phyloP scores from a whole-genome alignment of 2,113 vertebrate genomes.

The Pomatorhinus ruficollis region DNA sequence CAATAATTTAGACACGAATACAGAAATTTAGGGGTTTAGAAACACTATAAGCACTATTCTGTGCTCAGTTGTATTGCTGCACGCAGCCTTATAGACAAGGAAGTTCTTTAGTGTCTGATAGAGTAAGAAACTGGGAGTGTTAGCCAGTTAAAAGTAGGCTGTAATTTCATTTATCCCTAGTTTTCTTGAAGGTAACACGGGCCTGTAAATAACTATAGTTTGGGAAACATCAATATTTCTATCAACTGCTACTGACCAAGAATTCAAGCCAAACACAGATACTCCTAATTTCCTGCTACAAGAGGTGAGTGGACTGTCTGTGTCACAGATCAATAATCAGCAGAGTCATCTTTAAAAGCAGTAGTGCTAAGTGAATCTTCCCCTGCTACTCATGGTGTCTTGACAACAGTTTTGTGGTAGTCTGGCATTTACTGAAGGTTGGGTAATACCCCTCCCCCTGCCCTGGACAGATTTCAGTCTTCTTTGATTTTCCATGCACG shows the following conservation, averaged over 20 bases:
- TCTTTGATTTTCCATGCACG: conserved; percentile 16
- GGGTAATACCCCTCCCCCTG: not conserved
- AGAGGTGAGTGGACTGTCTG: not conserved
- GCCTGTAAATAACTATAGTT: not conserved
- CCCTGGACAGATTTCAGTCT: not conserved
- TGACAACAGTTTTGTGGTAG: not conserved
- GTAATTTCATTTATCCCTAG: not conserved
- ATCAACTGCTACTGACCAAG: not conserved
- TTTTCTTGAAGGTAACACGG: not conserved
- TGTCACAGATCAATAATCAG: not conserved
- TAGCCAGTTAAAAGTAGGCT: not conserved
- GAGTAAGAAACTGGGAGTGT: not conserved
- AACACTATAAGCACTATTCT: not conserved
- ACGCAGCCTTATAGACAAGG: not conserved
- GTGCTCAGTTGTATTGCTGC: not conserved
- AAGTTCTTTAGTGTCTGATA: not conserved
- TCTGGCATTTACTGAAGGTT: not conserved
- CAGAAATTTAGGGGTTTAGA: not conserved
- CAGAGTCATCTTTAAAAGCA: not conserved
- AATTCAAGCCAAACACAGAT: not conserved
- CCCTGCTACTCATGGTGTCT: not conserved
- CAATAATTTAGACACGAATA: not conserved
- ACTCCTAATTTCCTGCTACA: not conserved
- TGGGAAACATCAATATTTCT: not conserved
- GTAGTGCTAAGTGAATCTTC: not conserved